Percentiles rank a stretch among this genome's conserved stretches.
Evolutionary conservation across 2,888 invertebrate genomes (phyloP).

Genomic region (Leptinotarsa juncta): DNA sequence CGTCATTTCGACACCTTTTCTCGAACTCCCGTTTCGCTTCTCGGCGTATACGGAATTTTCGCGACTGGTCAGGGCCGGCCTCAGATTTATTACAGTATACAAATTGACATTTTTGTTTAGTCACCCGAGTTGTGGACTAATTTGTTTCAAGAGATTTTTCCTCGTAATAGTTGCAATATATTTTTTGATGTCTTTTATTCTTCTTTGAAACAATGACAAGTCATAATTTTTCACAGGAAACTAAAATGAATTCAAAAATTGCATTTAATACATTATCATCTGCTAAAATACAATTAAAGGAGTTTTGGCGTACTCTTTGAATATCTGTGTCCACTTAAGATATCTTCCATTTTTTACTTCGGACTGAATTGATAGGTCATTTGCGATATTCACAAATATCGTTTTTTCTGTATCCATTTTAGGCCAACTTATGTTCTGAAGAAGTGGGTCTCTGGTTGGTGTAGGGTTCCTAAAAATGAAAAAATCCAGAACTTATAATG

Average conservation of each 20-base stretch:
- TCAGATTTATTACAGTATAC: too few species aligned
- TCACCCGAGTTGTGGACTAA: too few species aligned
- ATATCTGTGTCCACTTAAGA: constrained; percentile 44
- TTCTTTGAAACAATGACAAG: too few species aligned
- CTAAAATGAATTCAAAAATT: background rate
- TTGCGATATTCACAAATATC: constrained; percentile 47
- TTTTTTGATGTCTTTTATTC: too few species aligned
- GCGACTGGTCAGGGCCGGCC: too few species aligned
- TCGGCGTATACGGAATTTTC: too few species aligned
- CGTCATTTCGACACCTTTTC: too few species aligned
- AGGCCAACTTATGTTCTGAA: constrained; percentile 51
- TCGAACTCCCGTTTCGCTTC: too few species aligned
- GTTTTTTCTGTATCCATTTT: constrained; percentile 36
- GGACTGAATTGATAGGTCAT: constrained; percentile 42
- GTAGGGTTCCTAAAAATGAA: constrained; percentile 58
- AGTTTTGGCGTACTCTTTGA: constrained; percentile 41
- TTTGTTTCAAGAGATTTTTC: too few species aligned
- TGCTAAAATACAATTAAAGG: constrained; percentile 37
- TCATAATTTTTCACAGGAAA: too few species aligned
- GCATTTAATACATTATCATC: background rate
- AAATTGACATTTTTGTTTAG: background rate
- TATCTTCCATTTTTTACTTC: constrained; percentile 48
- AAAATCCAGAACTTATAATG: background rate
- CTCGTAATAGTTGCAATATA: too few species aligned
- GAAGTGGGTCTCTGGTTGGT: constrained; percentile 46